phyloP scores from a whole-genome alignment of 2,797 vertebrate genomes.

The Lagocephalus sceleratus region DNA sequence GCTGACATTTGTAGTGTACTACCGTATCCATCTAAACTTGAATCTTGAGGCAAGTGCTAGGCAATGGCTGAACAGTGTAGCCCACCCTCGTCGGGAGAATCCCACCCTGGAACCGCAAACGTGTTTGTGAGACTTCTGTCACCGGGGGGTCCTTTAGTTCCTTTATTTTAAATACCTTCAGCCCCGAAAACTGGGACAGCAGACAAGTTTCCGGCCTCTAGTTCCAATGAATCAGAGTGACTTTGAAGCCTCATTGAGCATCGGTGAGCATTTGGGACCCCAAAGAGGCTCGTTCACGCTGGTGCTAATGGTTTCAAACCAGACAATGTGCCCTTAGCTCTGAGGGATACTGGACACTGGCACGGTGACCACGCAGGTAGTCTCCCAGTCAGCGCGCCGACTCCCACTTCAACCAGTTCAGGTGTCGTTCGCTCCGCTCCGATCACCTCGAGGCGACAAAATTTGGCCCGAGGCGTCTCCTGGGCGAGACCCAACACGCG shows the following conservation, averaged over 20 bases:
- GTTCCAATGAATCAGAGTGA: constrained; percentile 38
- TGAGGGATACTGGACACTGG: constrained; percentile 56
- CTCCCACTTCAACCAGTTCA: constrained; percentile 25
- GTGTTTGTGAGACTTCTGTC: constrained; percentile 48
- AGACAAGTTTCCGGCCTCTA: constrained; percentile 20
- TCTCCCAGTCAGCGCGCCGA: constrained; percentile 39
- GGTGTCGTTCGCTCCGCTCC: constrained; percentile 26
- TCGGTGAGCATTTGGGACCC: constrained; percentile 44
- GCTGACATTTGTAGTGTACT: constrained; percentile 80
- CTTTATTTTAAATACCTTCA: constrained; percentile 10
- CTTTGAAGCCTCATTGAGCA: constrained; percentile 47
- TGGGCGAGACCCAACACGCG: too few relatives aligned
- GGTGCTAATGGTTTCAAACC: constrained; percentile 60
- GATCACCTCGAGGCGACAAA: constrained; percentile 44
- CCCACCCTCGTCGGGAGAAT: constrained; percentile 36
- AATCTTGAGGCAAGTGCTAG: constrained; percentile 79
- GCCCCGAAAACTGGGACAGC: constrained; percentile 25
- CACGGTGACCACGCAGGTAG: constrained; percentile 52
- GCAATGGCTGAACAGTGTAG: constrained; percentile 69
- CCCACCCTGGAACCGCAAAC: constrained; percentile 38
- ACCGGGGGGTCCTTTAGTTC: constrained; percentile 31
- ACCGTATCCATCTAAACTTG: constrained; percentile 80
- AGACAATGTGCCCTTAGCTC: constrained; percentile 62
- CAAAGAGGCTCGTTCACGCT: constrained; percentile 47
- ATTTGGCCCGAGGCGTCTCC: constrained; percentile 25